A percentile compares a stretch with the other conserved stretches of the same genome.
These are phyloP conservation scores for Botia kubotai DNA, from an alignment of 2,797 vertebrate genomes.

Conservation along the genomic window DNA sequence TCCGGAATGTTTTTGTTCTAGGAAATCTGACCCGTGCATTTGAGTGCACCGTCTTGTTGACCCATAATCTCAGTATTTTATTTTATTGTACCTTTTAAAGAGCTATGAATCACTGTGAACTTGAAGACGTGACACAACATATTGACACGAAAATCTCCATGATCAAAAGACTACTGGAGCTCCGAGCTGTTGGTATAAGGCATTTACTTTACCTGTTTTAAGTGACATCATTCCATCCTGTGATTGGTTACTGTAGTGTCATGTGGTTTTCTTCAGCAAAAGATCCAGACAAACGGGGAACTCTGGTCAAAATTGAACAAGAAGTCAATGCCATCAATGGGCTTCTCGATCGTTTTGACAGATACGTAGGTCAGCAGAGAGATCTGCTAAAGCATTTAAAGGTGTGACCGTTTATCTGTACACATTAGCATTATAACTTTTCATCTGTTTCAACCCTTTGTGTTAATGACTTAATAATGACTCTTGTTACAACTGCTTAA, in stretches of 20 bases:
- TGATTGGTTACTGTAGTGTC: neutral
- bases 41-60: constrained; percentile 1
- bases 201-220: too few relatives aligned
- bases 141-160: constrained; percentile 62
- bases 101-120: constrained; percentile 61
- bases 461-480: too few relatives aligned
- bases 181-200: constrained; percentile 59
- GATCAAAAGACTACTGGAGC: constrained; percentile 61
- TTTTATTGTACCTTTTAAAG: constrained; percentile 19
- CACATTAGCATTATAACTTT: neutral
- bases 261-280: constrained; percentile 48
- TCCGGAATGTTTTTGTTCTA: neutral
- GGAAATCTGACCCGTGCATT: neutral
- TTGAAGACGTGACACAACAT: constrained; percentile 62
- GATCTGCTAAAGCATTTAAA: constrained; percentile 57
- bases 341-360: constrained; percentile 63
- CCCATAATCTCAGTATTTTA: neutral
- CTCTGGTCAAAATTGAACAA: constrained; percentile 59
- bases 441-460: too few relatives aligned
- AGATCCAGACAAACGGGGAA: constrained; percentile 60
- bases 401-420: constrained; percentile 28
- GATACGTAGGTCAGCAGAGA: constrained; percentile 53
- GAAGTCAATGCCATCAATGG: constrained; percentile 58
- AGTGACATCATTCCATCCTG: neutral
- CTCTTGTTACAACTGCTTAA: too few relatives aligned